These are phyloP conservation scores for Phalera bucephala DNA, from an alignment of 2,888 invertebrate genomes.

Conservation along the genomic window DNA sequence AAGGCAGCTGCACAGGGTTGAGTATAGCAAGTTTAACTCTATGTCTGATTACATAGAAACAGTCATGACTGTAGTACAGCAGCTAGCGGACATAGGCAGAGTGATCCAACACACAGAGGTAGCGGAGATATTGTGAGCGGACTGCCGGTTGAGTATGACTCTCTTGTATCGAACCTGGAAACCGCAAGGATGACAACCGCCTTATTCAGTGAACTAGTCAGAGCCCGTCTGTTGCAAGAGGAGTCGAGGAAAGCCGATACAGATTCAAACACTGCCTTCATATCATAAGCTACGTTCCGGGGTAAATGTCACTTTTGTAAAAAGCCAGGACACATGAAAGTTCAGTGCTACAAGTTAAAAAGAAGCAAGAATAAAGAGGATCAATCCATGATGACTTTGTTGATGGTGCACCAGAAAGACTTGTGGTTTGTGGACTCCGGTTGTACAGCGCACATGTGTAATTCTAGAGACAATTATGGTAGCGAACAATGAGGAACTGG, in stretches of 20 bases:
- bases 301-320: not conserved
- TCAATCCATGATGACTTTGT: not conserved
- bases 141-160: slow-evolving; percentile 4
- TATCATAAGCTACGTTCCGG: too few relatives aligned
- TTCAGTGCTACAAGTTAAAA: not conserved
- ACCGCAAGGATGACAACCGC: not conserved
- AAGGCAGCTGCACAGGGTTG: not conserved
- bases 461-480: not conserved
- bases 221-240: not conserved
- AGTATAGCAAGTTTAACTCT: not conserved
- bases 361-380: not conserved
- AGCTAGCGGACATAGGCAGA: slow-evolving; percentile 3
- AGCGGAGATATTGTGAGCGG: slow-evolving; percentile 5
- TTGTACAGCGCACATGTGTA: not conserved
- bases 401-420: too few relatives aligned
- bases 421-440: too few relatives aligned
- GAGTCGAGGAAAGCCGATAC: not conserved
- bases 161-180: not conserved
- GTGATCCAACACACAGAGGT: slow-evolving; percentile 1
- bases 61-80: slow-evolving; percentile 2
- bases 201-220: not conserved
- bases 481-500: not conserved
- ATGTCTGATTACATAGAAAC: slow-evolving; percentile 5
- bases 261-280: too few relatives aligned
- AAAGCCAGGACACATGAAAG: not conserved